Conservation (phyloP, 1,140 invertebrate species). For the Whitmania pigra region DNA sequence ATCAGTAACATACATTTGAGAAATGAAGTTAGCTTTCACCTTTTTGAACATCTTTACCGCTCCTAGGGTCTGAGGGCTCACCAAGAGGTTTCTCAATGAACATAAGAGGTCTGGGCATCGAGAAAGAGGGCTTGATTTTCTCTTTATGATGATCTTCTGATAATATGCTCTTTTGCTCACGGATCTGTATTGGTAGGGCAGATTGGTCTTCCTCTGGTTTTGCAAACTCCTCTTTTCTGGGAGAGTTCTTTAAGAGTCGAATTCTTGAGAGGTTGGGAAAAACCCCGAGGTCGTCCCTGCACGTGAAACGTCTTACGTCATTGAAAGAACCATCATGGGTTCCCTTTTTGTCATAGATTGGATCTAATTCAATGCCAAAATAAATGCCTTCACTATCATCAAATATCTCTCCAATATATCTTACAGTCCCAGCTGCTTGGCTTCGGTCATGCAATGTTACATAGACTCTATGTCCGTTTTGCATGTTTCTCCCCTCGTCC, state of each 20-base stretch:
- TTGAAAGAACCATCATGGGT: background rate
- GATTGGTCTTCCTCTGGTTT: background rate
- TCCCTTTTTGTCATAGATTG: background rate
- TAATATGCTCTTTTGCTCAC: no score
- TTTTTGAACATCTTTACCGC: background rate
- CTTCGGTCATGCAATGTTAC: no score
- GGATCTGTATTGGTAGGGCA: no score
- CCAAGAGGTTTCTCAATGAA: background rate
- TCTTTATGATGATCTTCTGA: no score
- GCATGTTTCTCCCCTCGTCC: no score
- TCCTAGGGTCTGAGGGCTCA: background rate
- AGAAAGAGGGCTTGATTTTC: no score
- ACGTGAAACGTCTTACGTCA: background rate
- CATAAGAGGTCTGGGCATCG: background rate
- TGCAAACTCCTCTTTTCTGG: background rate
- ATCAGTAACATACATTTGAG: background rate
- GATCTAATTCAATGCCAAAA: conserved; percentile 14
- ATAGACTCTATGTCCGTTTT: no score
- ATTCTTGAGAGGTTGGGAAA: background rate
- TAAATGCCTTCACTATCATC: no score
- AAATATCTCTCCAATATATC: no score
- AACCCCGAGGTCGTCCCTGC: background rate
- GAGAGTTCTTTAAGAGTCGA: background rate
- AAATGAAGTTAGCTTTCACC: background rate
- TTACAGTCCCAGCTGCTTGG: no score